Base-by-base conservation (phyloP, 2,113 vertebrate species). In the Amblyopsis rosae region DNA sequence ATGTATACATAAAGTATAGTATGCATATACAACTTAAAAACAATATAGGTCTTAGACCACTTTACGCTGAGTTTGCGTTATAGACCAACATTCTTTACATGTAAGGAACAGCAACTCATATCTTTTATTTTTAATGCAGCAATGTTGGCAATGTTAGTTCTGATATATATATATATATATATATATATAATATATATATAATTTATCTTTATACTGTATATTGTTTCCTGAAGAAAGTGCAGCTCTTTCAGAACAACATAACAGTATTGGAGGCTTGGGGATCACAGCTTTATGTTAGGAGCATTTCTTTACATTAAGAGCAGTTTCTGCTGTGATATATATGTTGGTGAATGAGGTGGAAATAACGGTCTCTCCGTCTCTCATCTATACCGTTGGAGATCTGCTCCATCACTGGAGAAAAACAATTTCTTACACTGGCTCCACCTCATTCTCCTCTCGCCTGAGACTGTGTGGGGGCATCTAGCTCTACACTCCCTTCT, bases 391-490 rank as follows among this genome's bases (percentile, higher is more conserved):
- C 61, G 76, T 67, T 82, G 83, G 82, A 86, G 82, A 79, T 88
- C 81, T 84, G 83, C 79, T 91, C 83, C 80, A 87, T 90, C 85
- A 87, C 82, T 26, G 68, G 51, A 80, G 81, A 72, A 85, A 89
- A 89, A 88, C 86, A 84, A 81, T 89, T 88, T 85, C 76, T 84
- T 82, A 74, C 80, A 81, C 75, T 83, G 80, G 86, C 88, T 89
- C 88, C 86, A 88, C 89, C 88, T 91, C 87, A 85, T 83, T 91
- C 79, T 89, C 84, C 75, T 75, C 74, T 78, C 82, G 81, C 70
- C 81, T 79, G 84, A 72, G 85, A 67, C 80, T 73, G 73, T 65
- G 69, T 72, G 80, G 76, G 80, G 77, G 84, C 78, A 81, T 82
- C 78, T 73, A 72, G 86, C 87, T 77, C 76, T 82, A 69, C 70